Conservation (phyloP, 2,113 vertebrate species). For the Cololabis saira region DNA sequence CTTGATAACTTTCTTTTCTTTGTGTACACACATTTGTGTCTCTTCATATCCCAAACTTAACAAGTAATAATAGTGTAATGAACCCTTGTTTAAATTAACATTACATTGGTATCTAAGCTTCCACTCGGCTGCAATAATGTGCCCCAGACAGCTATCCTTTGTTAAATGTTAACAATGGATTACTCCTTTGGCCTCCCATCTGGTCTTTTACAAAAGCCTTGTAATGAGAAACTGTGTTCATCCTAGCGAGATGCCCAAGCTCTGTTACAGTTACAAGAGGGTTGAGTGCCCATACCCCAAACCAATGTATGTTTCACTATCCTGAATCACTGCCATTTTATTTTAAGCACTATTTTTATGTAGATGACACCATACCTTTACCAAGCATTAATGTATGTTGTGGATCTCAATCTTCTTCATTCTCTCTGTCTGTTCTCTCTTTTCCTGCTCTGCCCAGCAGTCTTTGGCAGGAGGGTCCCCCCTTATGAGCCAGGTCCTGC, state of each 20-base stretch:
- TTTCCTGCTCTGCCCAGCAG: too few relatives aligned
- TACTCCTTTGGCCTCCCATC: conserved; percentile 64
- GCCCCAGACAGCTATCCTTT: conserved; percentile 54
- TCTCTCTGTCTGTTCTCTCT: too few relatives aligned
- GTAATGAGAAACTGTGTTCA: conserved; percentile 58
- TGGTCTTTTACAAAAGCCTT: conserved; percentile 51
- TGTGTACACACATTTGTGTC: conserved; percentile 7
- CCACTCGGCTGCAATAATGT: conserved; percentile 45
- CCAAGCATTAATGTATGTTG: conserved; percentile 3
- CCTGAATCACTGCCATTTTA: conserved; percentile 27
- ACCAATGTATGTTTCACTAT: conserved; percentile 36
- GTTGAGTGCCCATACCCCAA: conserved; percentile 9
- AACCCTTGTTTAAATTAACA: conserved; percentile 60
- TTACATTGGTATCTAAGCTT: conserved; percentile 59
- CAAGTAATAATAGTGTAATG: conserved; percentile 45
- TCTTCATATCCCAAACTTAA: conserved; percentile 39
- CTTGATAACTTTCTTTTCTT: conserved; percentile 4
- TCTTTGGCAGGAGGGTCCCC: too few relatives aligned
- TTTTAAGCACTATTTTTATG: conserved; percentile 13
- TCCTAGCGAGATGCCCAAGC: conserved; percentile 34
- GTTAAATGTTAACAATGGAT: conserved; percentile 66
- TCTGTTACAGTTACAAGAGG: conserved; percentile 28
- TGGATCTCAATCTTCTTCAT: conserved; percentile 16
- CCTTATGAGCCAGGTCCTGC: too few relatives aligned
- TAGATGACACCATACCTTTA: conserved; percentile 9